These are phyloP conservation scores for Graphium colonna DNA, from an alignment of 2,888 invertebrate species.

Conservation along the genomic window DNA sequence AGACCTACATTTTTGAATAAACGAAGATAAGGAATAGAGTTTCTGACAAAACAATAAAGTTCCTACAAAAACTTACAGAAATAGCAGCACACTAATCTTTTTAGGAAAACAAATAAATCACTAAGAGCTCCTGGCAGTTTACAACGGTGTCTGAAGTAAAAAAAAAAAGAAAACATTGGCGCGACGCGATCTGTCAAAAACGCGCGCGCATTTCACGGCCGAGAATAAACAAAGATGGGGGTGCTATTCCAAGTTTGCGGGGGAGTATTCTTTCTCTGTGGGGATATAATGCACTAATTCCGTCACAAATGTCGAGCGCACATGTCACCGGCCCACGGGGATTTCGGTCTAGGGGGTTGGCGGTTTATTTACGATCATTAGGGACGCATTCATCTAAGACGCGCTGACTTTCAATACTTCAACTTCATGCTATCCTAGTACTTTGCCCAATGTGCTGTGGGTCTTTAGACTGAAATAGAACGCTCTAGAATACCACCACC, in stretches of 20 bases:
- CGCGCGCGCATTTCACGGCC: constrained; percentile 35
- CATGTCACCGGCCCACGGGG: constrained; percentile 56
- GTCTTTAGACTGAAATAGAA: too few relatives aligned
- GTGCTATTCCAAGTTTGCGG: constrained; percentile 40
- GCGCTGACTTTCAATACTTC: constrained; percentile 9
- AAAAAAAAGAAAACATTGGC: not conserved
- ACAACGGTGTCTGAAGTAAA: not conserved
- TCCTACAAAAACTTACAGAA: too few relatives aligned
- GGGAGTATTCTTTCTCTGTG: constrained; percentile 32
- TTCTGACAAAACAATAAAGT: too few relatives aligned
- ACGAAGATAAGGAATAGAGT: too few relatives aligned
- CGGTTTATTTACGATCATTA: constrained; percentile 22
- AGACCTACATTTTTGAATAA: too few relatives aligned
- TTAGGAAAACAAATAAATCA: too few relatives aligned
- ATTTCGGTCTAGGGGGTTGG: constrained; percentile 32
- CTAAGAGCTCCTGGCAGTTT: not conserved
- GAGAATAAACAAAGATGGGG: constrained; percentile 36
- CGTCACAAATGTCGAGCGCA: constrained; percentile 46
- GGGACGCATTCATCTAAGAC: constrained; percentile 16
- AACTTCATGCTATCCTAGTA: not conserved
- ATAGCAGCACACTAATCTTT: too few relatives aligned
- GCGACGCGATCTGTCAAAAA: constrained; percentile 5
- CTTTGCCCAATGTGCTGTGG: not conserved
- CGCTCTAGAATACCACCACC: too few relatives aligned
- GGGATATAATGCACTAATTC: constrained; percentile 40